Conservation (phyloP, 2,888 invertebrate genomes). For the Neria commutata region DNA sequence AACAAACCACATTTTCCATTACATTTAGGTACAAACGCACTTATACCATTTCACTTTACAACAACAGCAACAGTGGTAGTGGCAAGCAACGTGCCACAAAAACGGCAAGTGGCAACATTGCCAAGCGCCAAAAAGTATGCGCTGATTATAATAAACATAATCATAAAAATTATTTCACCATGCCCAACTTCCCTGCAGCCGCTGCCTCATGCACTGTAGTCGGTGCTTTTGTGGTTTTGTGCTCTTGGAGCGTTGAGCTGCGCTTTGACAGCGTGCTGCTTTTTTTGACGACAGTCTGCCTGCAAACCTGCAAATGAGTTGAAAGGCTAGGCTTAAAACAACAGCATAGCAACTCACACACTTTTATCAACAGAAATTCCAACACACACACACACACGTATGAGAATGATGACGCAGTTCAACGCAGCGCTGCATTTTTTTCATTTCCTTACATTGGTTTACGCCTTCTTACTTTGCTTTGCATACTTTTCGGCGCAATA, state of each 20-base stretch:
- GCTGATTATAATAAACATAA: constrained; percentile 5
- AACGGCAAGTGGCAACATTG: background rate
- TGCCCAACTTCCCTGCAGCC: too few relatives aligned
- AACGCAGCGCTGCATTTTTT: background rate
- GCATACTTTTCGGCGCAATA: background rate
- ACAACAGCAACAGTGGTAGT: background rate
- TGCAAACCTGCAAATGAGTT: background rate
- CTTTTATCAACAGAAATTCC: too few relatives aligned
- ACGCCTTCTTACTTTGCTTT: too few relatives aligned
- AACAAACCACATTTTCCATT: background rate
- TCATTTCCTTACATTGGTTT: background rate
- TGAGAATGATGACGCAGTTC: background rate
- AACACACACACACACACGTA: background rate
- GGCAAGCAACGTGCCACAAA: background rate
- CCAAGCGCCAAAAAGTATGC: background rate
- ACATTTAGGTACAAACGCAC: background rate
- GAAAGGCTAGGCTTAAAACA: too few relatives aligned
- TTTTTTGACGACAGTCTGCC: background rate
- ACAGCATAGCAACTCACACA: too few relatives aligned
- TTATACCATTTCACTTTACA: background rate
- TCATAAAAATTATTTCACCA: constrained; percentile 5
- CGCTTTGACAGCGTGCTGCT: background rate
- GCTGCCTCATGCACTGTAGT: too few relatives aligned
- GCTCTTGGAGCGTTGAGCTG: background rate
- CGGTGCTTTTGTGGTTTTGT: too few relatives aligned